These are phyloP conservation scores for Thymelicus sylvestris DNA, from an alignment of 2,888 invertebrate species.

Conservation along the genomic window DNA sequence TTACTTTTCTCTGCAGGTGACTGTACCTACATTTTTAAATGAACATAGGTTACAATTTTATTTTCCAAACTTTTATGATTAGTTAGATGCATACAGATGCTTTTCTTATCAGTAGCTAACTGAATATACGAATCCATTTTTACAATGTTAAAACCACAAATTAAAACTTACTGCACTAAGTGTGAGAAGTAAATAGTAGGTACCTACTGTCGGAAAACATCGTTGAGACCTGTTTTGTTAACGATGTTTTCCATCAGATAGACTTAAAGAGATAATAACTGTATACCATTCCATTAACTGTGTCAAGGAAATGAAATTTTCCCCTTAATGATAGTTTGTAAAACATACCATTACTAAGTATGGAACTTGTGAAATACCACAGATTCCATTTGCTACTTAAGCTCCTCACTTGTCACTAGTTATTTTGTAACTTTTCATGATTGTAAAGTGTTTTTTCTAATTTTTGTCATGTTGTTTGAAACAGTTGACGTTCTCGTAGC, in stretches of 20 bases:
- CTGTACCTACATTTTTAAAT: no score
- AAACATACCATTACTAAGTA: conserved; percentile 5
- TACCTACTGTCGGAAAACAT: conserved; percentile 16
- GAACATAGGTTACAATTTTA: no score
- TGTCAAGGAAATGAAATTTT: conserved; percentile 28
- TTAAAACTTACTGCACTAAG: background rate
- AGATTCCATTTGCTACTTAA: background rate
- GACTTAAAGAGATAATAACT: conserved; percentile 27
- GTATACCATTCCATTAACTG: conserved; percentile 27
- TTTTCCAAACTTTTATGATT: background rate
- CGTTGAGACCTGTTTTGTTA: conserved; percentile 32
- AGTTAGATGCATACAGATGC: no score
- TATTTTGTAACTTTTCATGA: no score
- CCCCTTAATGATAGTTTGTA: conserved; percentile 26
- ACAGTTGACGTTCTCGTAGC: no score
- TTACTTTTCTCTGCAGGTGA: no score
- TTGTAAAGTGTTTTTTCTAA: no score
- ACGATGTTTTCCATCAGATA: conserved; percentile 33
- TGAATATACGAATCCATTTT: background rate
- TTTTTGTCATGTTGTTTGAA: no score
- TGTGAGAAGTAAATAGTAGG: background rate
- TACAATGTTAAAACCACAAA: background rate
- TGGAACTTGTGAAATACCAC: background rate
- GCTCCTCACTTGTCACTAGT: no score
- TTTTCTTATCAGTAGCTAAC: background rate